Evolutionary conservation across 2,797 vertebrate species (phyloP).

Genomic region (Melanotaenia nigrans): DNA sequence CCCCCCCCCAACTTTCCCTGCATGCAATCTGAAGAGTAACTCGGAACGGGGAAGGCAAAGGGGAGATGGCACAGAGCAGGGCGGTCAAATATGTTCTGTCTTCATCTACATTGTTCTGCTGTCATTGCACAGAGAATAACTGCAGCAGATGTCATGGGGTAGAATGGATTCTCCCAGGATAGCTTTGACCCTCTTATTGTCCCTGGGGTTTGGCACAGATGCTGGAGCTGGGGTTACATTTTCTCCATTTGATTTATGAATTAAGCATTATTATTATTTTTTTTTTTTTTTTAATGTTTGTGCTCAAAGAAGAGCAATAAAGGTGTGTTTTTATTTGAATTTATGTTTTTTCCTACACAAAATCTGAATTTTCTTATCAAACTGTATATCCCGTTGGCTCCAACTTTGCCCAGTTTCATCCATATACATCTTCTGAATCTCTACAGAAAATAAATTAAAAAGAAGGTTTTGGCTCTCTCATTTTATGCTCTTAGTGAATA

Average conservation of each 20-base stretch:
- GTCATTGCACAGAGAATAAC: conserved; percentile 68
- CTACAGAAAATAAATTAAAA: neutral
- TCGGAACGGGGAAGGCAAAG: conserved; percentile 25
- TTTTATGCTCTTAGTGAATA: conserved; percentile 14
- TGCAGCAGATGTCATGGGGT: conserved; percentile 78
- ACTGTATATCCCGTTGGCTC: neutral
- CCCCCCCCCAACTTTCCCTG: conserved; percentile 5
- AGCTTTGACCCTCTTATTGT: conserved; percentile 77
- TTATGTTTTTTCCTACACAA: conserved; percentile 1
- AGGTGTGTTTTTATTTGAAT: conserved; percentile 10
- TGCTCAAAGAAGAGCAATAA: neutral
- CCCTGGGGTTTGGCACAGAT: conserved; percentile 77
- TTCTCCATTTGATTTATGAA: conserved; percentile 53
- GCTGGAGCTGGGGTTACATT: conserved; percentile 59
- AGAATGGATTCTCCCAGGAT: conserved; percentile 76
- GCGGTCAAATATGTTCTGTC: conserved; percentile 64
- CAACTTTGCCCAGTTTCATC: neutral
- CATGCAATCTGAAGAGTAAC: conserved; percentile 37
- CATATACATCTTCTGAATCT: neutral
- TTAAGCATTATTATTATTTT: conserved; percentile 10
- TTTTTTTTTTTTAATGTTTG: neutral
- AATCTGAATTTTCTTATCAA: neutral
- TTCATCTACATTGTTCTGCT: conserved; percentile 73
- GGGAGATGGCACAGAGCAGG: conserved; percentile 42
- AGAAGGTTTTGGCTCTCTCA: conserved; percentile 7